These are phyloP conservation scores for Rhynchomys soricoides DNA, from an alignment of 2,113 vertebrate species.

Conservation along the genomic window DNA sequence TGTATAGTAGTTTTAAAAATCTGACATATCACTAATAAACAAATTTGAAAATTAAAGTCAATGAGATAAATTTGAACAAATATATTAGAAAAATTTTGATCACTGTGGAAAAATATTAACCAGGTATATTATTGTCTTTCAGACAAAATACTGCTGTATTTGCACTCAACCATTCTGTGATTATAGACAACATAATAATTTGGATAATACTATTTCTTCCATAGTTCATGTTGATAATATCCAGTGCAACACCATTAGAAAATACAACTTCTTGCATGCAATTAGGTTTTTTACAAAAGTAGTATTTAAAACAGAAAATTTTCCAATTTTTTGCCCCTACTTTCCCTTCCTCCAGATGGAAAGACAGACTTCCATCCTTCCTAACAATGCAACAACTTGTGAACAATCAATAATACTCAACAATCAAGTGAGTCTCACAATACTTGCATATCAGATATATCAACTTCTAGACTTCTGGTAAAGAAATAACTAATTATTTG, in stretches of 20 bases:
- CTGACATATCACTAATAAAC: neutral
- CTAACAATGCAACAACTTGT: neutral
- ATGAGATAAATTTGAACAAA: neutral
- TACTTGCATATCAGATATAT: no score
- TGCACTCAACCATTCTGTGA: neutral
- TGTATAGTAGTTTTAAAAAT: neutral
- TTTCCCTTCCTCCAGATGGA: neutral
- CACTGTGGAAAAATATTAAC: neutral
- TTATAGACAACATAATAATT: neutral
- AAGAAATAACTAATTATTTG: neutral
- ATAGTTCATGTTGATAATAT: neutral
- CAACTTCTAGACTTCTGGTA: neutral
- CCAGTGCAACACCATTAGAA: neutral
- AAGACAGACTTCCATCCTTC: neutral
- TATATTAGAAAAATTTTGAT: neutral
- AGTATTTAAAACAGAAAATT: neutral
- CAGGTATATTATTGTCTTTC: neutral
- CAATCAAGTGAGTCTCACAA: neutral
- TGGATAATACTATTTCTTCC: neutral
- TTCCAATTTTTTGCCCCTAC: accelerated
- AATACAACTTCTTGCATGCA: neutral
- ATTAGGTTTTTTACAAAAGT: neutral
- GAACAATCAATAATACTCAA: neutral
- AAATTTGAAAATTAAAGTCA: neutral
- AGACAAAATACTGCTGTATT: neutral